These are phyloP conservation scores for Eumeta japonica DNA, from an alignment of 1,140 invertebrate species.

Conservation along the genomic window DNA sequence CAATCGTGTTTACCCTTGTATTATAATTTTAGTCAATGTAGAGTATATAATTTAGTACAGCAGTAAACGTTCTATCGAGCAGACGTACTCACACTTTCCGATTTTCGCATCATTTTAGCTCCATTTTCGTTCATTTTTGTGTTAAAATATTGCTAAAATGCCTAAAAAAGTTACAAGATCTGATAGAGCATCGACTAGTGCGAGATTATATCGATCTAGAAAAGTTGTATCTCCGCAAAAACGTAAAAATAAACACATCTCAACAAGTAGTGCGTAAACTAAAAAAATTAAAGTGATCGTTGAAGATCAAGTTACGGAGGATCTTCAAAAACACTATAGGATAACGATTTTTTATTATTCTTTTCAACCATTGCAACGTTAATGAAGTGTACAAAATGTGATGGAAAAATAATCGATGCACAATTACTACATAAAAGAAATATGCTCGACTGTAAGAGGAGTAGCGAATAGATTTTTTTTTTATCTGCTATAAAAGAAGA, in stretches of 20 bases:
- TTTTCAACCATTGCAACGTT: not conserved
- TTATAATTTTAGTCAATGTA: no score
- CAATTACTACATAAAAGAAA: not conserved
- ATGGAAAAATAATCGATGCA: not conserved
- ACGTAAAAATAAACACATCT: not conserved
- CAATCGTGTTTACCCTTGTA: no score
- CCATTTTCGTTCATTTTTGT: no score
- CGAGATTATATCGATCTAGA: not conserved
- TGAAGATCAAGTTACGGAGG: not conserved
- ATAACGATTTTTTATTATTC: not conserved
- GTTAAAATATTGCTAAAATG: no score
- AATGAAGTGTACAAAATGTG: constrained; percentile 1
- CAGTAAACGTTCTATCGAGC: no score
- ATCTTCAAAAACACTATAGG: not conserved
- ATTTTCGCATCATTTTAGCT: no score
- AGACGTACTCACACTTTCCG: no score
- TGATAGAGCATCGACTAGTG: not conserved
- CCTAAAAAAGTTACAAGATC: not conserved
- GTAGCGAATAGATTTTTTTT: not conserved
- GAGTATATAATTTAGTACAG: no score
- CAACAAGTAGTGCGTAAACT: not conserved
- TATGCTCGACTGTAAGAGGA: not conserved
- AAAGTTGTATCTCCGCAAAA: not conserved
- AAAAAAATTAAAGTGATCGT: not conserved
- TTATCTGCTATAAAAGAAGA: not conserved